Base-by-base conservation (phyloP, 2,797 vertebrate species). In the Hephaestus fuliginosus region DNA sequence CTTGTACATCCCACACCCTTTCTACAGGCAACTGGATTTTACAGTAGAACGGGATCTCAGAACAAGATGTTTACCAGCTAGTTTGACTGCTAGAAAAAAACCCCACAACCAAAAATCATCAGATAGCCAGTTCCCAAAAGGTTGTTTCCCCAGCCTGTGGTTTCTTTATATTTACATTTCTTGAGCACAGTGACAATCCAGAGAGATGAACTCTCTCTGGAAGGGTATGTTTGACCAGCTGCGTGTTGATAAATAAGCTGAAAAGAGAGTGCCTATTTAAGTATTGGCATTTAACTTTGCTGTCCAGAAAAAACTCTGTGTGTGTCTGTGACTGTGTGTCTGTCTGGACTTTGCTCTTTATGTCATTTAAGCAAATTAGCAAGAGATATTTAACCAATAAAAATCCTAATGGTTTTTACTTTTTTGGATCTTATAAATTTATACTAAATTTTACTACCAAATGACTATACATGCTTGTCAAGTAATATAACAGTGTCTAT, bases 191-290 rank as follows among this genome's bases (percentile, higher is more conserved):
- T 66, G 68, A 76, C 61, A 71, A 65, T 76, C 53, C 7, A 1
- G 68, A 66, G 60, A 84, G 78, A 74, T 74, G n/a, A 83, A 75
- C 67, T 70, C 22, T 74, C 22, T 55, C 11, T 75, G 28, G 41
- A 56, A 65, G 72, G 70, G 56, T 15, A 53, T 72, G 82, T 91
- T 91, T 90, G 75, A 90, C 79, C 88, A 89, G 80, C 86, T 91
- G 72, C 44, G 72, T 60, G 86, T 76, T 80, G 76, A 84, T 57
- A 51, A 86, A 72, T 64, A 58, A 41, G 49, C 51, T 13, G 25
- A 65, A 72, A 68, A 65, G 43, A 81, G 53, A 74, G 33, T 48
- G 53, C 17, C 60, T 58, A 17, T 78, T 73, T 57, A 76, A 70
- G 48, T 66, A 30, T 51, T 44, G 33, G 56, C 7, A 28, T 72